Base-by-base conservation (phyloP, 2,888 invertebrate species). In the Agrotis clavis region DNA sequence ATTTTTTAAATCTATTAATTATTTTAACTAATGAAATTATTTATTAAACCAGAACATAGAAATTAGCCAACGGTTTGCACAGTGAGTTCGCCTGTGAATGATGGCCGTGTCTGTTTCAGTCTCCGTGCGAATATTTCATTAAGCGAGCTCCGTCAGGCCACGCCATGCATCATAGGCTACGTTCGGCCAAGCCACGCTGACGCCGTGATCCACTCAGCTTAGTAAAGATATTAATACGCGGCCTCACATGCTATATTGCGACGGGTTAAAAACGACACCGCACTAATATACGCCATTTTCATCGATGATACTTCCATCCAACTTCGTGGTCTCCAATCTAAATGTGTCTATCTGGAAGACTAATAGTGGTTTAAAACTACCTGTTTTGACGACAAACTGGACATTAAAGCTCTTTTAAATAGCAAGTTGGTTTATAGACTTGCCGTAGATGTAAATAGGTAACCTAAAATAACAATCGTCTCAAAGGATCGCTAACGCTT, bases 111-210 rank as follows among this genome's bases (percentile, higher is more conserved):
- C 93, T 89, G 90, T 91, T 94, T 91, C 93, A 92, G 91, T 92
- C 90, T 91, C 90, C 90, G 91, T 87, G 87, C 92, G 92, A 93
- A 95, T 95, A 95, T 95, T 95, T 96, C 94, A 95, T 94, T 95
- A 94, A 92, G 91, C 91, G 92, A 91, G 92, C 92, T 91, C 89
- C 88, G 91, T 89, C 90, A 90, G 90, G 91, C 93, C 91, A 83
- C 87, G 91, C 94, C 91, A 95, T 95, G 95, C 91, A 94, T 95
- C 95, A 95, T 94, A 93, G 93, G 90, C 92, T 91, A 90, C 89
- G 90, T 89, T 88, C 87, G 89, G 90, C 89, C 87, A 88, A 92
- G 91, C 92, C 91, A 89, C 91, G 95, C 89, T 92, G 93, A 92
- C 94, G 90, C 88, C 85, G 87, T 93, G 92, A 94, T 94, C 95